A percentile compares a stretch with the other conserved stretches of the same genome.
Conservation (phyloP, 2,113 vertebrate genomes). For the Aegithalos caudatus region DNA sequence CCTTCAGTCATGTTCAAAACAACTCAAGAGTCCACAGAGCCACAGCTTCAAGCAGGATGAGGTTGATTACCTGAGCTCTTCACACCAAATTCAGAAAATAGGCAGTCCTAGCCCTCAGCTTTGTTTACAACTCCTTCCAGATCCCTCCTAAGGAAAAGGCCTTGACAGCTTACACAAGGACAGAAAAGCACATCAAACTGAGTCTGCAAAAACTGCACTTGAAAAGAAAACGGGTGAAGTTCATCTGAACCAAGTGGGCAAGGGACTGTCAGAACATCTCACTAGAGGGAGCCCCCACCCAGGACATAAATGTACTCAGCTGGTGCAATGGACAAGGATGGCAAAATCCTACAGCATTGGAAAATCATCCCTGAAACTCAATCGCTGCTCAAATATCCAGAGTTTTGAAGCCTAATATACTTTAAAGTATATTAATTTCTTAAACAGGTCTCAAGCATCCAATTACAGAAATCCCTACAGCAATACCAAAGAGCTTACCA, state of each 20-base stretch:
- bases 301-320: background rate
- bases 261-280: background rate
- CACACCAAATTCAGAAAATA: background rate
- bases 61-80: background rate
- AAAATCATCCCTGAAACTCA: background rate
- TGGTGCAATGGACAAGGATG: background rate
- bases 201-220: background rate
- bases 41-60: background rate
- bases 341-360: background rate
- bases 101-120: background rate
- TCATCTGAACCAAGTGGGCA: background rate
- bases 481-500: background rate
- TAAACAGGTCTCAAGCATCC: background rate
- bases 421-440: background rate
- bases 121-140: background rate
- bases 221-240: accelerated
- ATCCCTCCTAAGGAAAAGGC: background rate
- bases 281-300: conserved; percentile 43
- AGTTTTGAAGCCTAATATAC: background rate
- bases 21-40: background rate
- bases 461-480: background rate
- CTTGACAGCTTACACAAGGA: background rate
- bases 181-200: accelerated
- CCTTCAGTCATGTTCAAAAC: background rate
- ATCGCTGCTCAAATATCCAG: background rate